These are phyloP conservation scores for Synanceia verrucosa DNA, from an alignment of 2,797 vertebrate species.

Conservation along the genomic window DNA sequence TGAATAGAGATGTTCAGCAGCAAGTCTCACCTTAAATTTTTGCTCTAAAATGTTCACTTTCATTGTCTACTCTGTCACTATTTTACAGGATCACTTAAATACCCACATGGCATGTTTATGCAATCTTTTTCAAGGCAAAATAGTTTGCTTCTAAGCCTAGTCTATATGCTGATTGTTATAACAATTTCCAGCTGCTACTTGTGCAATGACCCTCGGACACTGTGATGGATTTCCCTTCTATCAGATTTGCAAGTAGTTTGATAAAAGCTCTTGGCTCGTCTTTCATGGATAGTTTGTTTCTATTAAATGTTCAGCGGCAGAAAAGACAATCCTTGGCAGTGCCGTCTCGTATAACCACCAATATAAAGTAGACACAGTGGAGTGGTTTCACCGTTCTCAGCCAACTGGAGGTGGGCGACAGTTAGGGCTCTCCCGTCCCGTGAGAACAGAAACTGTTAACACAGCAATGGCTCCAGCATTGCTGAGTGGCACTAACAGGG, in stretches of 20 bases:
- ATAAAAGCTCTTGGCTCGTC: constrained; percentile 59
- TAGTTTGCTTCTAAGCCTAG: constrained; percentile 26
- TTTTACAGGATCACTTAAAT: constrained; percentile 37
- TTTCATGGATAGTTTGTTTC: constrained; percentile 71
- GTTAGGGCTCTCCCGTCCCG: constrained; percentile 78
- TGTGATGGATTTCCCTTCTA: constrained; percentile 47
- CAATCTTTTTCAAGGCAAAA: constrained; percentile 22
- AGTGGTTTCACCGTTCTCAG: constrained; percentile 79
- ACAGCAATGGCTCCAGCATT: constrained; percentile 80
- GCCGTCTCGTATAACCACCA: constrained; percentile 60
- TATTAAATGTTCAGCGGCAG: constrained; percentile 70
- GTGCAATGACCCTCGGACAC: constrained; percentile 21
- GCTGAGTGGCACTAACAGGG: constrained; percentile 79
- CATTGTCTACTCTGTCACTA: constrained; percentile 24
- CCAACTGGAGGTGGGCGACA: constrained; percentile 78
- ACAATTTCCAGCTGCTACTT: constrained; percentile 41
- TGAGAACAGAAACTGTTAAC: constrained; percentile 82
- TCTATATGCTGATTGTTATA: constrained; percentile 27
- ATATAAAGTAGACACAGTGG: constrained; percentile 76
- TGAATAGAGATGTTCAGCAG: constrained; percentile 19
- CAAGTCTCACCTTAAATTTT: constrained; percentile 27
- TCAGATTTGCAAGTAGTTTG: constrained; percentile 54
- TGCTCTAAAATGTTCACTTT: constrained; percentile 37
- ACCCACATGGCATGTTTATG: constrained; percentile 30
- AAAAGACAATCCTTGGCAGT: constrained; percentile 66